Percentiles rank a stretch among this genome's conserved stretches.
Evolutionary conservation across 2,888 invertebrate species (phyloP).

Genomic region (Apodemia mormo): DNA sequence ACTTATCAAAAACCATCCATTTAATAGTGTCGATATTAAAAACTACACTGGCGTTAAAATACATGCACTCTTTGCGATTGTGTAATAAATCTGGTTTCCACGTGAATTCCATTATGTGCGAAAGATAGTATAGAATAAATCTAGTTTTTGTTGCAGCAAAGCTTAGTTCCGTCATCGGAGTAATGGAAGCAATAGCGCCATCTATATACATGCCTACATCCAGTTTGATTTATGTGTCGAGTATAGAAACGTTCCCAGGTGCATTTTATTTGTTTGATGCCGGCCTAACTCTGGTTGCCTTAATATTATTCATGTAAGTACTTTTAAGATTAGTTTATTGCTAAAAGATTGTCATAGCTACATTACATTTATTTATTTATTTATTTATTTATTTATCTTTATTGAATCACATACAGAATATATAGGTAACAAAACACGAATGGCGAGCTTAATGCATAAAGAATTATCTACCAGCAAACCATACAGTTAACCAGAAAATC

Average conservation of each 20-base stretch:
- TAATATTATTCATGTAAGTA: constrained; percentile 71
- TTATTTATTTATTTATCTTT: no score
- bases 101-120: background rate
- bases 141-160: constrained; percentile 60
- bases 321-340: background rate
- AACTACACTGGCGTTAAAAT: background rate
- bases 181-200: constrained; percentile 80
- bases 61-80: background rate
- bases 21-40: background rate
- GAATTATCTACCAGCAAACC: no score
- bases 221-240: constrained; percentile 77
- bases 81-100: background rate
- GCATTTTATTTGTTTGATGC: constrained; percentile 81
- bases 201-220: constrained; percentile 80
- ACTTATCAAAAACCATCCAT: background rate
- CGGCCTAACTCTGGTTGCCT: constrained; percentile 64
- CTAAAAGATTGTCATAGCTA: no score
- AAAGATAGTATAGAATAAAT: constrained; percentile 8
- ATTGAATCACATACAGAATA: no score
- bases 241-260: constrained; percentile 74
- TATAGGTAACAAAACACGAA: no score
- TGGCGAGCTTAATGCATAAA: no score
- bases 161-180: constrained; percentile 78
- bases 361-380: no score
- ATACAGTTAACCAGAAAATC: no score